Percentiles rank a stretch among this genome's conserved stretches.
phyloP scores from a whole-genome alignment of 1,140 invertebrate species.

The Protaetia brevitarsis region DNA sequence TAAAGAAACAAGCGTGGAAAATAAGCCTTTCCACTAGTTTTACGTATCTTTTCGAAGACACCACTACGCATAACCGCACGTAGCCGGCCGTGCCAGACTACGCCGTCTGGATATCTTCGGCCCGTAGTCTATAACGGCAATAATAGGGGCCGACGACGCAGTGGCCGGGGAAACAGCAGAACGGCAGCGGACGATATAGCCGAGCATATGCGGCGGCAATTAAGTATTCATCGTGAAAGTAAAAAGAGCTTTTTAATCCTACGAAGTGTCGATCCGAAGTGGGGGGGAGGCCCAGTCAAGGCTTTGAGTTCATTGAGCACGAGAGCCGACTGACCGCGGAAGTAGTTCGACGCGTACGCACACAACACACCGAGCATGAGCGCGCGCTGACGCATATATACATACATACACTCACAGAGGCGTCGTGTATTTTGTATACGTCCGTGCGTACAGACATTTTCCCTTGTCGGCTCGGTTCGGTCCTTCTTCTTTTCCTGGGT shows the following conservation, averaged over 20 bases:
- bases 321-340: conserved; percentile 17
- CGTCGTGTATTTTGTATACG: not conserved
- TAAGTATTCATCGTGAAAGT: conserved; percentile 16
- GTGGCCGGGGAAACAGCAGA: not conserved
- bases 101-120: too few relatives aligned
- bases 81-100: too few relatives aligned
- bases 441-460: not conserved
- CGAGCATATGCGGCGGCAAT: conserved; percentile 15
- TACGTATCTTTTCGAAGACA: too few relatives aligned
- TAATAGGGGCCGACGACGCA: too few relatives aligned
- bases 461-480: not conserved
- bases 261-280: conserved; percentile 4
- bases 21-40: too few relatives aligned
- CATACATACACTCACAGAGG: not conserved
- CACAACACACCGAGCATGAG: not conserved
- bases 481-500: not conserved
- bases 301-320: conserved; percentile 21
- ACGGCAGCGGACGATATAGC: not conserved
- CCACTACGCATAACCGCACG: too few relatives aligned
- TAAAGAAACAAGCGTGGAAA: too few relatives aligned
- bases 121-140: too few relatives aligned
- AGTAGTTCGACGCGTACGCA: not conserved
- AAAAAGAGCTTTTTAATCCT: conserved; percentile 8
- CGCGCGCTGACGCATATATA: not conserved
- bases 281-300: conserved; percentile 17